Conservation (phyloP, 2,888 invertebrate species). For the Ptycholaimellus sp. region DNA sequence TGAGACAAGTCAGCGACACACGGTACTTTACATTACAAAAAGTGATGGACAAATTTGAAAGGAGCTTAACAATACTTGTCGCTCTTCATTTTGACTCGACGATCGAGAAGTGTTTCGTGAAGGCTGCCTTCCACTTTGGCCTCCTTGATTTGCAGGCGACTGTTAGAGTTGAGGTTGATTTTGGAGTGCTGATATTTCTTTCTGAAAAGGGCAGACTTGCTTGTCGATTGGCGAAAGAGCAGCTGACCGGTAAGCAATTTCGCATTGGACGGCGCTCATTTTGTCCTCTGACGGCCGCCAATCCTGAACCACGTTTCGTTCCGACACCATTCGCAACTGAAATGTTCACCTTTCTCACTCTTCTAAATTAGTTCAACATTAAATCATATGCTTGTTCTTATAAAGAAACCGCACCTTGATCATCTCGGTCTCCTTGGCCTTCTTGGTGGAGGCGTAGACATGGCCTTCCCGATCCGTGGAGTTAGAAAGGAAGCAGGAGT, state of each 20-base stretch:
- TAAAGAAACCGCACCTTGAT: conserved; percentile 31
- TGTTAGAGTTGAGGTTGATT: neutral
- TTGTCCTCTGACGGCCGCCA: conserved; percentile 57
- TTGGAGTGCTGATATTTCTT: conserved; percentile 81
- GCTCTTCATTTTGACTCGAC: conserved; percentile 81
- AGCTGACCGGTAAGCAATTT: conserved; percentile 79
- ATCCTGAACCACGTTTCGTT: conserved; percentile 36
- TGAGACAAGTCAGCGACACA: no score
- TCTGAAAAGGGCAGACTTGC: conserved; percentile 33
- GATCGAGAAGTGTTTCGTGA: conserved; percentile 66
- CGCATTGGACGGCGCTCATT: conserved; percentile 56
- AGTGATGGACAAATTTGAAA: no score
- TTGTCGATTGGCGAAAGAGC: neutral
- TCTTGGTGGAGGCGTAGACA: conserved; percentile 45
- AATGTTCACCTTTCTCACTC: no score
- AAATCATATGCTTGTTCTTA: neutral
- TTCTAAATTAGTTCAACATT: no score
- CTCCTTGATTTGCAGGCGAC: conserved; percentile 36
- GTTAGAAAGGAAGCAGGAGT: conserved; percentile 59
- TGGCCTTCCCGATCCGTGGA: conserved; percentile 49
- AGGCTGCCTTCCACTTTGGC: conserved; percentile 57
- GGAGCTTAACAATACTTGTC: conserved; percentile 61
- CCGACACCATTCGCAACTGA: conserved; percentile 27
- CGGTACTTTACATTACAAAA: no score
- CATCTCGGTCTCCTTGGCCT: conserved; percentile 47